A percentile compares a stretch with the other conserved stretches of the same genome.
Evolutionary conservation across 2,797 vertebrate genomes (phyloP).

Genomic region (Acestrorhynchus altus): DNA sequence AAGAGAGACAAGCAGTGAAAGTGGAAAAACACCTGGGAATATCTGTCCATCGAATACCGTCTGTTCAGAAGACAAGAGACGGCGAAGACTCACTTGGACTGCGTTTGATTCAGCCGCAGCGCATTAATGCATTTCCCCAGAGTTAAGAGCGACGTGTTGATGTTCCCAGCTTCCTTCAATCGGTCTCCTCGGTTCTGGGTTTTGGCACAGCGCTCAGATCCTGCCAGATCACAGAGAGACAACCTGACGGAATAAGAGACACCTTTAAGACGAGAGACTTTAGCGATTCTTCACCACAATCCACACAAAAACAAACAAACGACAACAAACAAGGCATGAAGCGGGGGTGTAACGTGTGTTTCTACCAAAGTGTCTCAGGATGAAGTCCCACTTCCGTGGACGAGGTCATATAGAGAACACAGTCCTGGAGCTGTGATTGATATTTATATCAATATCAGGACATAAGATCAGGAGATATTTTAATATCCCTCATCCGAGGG

Average conservation of each 20-base stretch:
- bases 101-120: constrained; percentile 83
- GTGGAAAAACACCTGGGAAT: background rate
- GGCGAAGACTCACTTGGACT: constrained; percentile 83
- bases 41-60: too few species aligned
- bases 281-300: too few species aligned
- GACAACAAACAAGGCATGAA: too few species aligned
- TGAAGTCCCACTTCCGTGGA: too few species aligned
- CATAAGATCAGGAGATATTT: too few species aligned
- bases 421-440: too few species aligned
- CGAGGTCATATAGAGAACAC: too few species aligned
- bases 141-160: constrained; percentile 89
- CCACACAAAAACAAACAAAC: too few species aligned
- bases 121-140: constrained; percentile 92
- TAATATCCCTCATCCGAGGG: too few species aligned
- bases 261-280: background rate
- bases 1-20: background rate
- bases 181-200: constrained; percentile 89
- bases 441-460: too few species aligned
- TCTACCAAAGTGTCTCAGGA: too few species aligned
- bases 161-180: constrained; percentile 92
- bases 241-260: constrained; percentile 59
- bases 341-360: too few species aligned
- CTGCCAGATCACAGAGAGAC: constrained; percentile 91
- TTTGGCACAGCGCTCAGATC: constrained; percentile 90
- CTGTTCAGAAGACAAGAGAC: background rate